Evolutionary conservation across 2,797 vertebrate genomes (phyloP).

Genomic region (Acanthurus lineatus): DNA sequence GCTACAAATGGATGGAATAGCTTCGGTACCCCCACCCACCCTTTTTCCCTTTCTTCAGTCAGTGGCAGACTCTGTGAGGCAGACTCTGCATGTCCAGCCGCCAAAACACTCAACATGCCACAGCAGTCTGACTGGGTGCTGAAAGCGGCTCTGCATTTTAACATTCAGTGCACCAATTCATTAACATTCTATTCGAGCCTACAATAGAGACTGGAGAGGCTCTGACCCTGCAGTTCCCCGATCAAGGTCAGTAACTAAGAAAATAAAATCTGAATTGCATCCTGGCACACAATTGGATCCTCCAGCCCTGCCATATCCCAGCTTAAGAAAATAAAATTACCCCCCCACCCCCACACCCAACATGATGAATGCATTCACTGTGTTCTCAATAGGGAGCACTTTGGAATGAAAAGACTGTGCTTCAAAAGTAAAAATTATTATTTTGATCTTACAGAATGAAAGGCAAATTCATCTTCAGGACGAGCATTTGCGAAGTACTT

Average conservation of each 20-base stretch:
- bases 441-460: slow-evolving; percentile 78
- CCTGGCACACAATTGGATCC: slow-evolving; percentile 74
- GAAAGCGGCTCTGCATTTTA: slow-evolving; percentile 82
- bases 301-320: slow-evolving; percentile 65
- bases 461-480: slow-evolving; percentile 76
- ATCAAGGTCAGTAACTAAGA: slow-evolving; percentile 88
- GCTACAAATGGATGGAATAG: slow-evolving; percentile 69
- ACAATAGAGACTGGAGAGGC: slow-evolving; percentile 86
- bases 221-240: slow-evolving; percentile 82
- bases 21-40: slow-evolving; percentile 64
- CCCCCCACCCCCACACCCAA: slow-evolving; percentile 19
- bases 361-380: slow-evolving; percentile 75
- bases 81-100: slow-evolving; percentile 76
- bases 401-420: slow-evolving; percentile 75
- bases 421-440: slow-evolving; percentile 78
- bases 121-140: slow-evolving; percentile 79
- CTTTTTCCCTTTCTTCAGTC: slow-evolving; percentile 51
- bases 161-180: slow-evolving; percentile 84
- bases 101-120: slow-evolving; percentile 86
- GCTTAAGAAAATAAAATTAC: slow-evolving; percentile 75
- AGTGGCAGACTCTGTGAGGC: slow-evolving; percentile 55
- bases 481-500: slow-evolving; percentile 63
- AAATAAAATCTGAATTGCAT: slow-evolving; percentile 86
- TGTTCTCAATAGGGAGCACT: slow-evolving; percentile 77
- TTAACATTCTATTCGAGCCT: slow-evolving; percentile 86